Conservation (phyloP, 1,140 invertebrate species). For the Aphidius gifuensis region DNA sequence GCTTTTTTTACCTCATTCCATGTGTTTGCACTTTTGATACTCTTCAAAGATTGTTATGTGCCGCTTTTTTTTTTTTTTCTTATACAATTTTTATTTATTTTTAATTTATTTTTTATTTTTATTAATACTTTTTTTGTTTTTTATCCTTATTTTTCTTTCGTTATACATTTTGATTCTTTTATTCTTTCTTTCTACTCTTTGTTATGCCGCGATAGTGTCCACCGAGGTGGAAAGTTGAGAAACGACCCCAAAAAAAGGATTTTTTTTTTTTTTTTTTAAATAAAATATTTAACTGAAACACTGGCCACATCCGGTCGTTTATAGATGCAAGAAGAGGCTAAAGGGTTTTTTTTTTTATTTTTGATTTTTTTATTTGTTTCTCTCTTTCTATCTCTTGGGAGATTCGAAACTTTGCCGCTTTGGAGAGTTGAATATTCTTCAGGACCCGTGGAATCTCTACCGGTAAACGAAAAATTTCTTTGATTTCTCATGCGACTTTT, state of each 20-base stretch:
- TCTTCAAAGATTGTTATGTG: constrained; percentile 5
- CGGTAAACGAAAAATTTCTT: constrained; percentile 29
- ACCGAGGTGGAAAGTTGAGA: constrained; percentile 23
- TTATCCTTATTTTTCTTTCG: too few species aligned
- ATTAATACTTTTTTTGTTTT: too few species aligned
- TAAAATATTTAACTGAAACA: background rate
- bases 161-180: too few species aligned
- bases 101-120: too few species aligned
- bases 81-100: too few species aligned
- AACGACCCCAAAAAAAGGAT: constrained; percentile 8
- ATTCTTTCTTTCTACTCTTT: too few species aligned
- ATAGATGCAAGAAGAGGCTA: constrained; percentile 18
- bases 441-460: too few species aligned
- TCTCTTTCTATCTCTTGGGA: background rate
- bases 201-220: constrained; percentile 3
- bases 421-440: too few species aligned
- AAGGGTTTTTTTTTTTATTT: constrained; percentile 9
- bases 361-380: too few species aligned
- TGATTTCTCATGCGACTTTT: constrained; percentile 1
- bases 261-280: too few species aligned
- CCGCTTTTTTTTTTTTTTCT: background rate
- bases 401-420: background rate
- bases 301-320: constrained; percentile 22
- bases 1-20: too few species aligned
- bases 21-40: background rate